Evolutionary conservation across 2,113 vertebrate genomes (phyloP).

Genomic region (Strix aluco): DNA sequence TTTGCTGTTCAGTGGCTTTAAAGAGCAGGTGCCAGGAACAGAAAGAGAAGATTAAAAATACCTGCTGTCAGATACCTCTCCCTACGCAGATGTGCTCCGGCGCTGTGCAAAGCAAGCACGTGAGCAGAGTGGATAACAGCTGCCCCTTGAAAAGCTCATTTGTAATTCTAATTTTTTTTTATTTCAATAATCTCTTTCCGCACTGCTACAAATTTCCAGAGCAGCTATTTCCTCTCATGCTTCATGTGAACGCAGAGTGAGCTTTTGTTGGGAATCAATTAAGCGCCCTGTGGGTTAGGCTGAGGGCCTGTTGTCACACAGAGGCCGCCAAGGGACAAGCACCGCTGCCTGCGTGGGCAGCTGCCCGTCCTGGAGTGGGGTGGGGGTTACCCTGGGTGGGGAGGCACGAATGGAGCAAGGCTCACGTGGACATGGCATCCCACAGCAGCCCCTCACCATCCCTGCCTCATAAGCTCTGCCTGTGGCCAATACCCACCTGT

Average conservation of each 20-base stretch:
- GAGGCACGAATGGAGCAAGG: neutral
- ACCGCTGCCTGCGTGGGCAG: neutral
- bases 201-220: conserved; percentile 11
- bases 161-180: conserved; percentile 62
- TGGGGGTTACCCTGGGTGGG: neutral
- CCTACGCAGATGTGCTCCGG: neutral
- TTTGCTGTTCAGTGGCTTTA: neutral
- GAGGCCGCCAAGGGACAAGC: neutral
- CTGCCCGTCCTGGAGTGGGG: neutral
- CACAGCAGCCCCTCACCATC: no score
- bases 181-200: conserved; percentile 52
- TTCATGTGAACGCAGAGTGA: neutral
- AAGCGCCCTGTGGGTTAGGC: neutral
- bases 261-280: neutral
- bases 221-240: conserved; percentile 42
- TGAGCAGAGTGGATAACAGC: conserved; percentile 45
- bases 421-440: fast-evolving
- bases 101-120: neutral
- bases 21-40: conserved; percentile 26
- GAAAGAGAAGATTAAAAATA: conserved; percentile 45
- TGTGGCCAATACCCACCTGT: fast-evolving
- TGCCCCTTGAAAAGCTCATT: conserved; percentile 51
- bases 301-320: neutral
- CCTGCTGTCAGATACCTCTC: conserved; percentile 22
- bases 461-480: neutral